Evolutionary conservation across 2,113 vertebrate species (phyloP), one percentile per base, ranked within the genome.

Genomic region (Nipponia nippon): DNA sequence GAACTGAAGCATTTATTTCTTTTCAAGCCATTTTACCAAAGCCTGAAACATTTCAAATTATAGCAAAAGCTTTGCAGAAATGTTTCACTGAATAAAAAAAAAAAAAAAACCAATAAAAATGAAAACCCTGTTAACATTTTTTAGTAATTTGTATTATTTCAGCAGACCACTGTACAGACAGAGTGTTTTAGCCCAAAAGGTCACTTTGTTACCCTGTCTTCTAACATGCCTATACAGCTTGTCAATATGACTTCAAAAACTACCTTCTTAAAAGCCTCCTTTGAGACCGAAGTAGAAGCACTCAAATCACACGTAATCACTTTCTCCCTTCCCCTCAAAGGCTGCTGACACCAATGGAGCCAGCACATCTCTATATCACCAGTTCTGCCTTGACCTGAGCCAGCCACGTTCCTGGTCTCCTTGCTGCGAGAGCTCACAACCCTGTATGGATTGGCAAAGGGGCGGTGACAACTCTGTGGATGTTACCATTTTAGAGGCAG

Each of bases 281-380:
- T 55, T 62, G 15, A 53, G 38, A 78, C 6, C 23, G 44, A 89
- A 75, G 42, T 32, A 78, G 17, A 83, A 84, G 2, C 9, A 75
- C 29, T 50, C 52, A 67, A 14, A 86, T 80, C n/a, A 72, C 10
- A 63, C 67, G 8, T n/a, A 82, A 46, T 29, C 3, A 0, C 4
- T 66, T 84, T 75, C 18, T 77, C 11, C 11, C 13, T 55, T 84
- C 16, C 0, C 6, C 10, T 56, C 22, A 26, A 62, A 61, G 49
- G 14, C 12, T 87, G 11, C 15, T 76, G 25, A 6, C 32, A 50
- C 9, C n/a, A 63, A 7, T 36, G 17, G 27, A 76, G 27, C 22
- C 3, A 5, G 3, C 10, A 38, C 7, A 20, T 29, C 19, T 44
- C 42, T 49, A 0, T n/a, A n/a, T 14, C 25, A 58, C 16, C 12